Evolutionary conservation across 1,140 invertebrate species (phyloP).

Genomic region (Aphaenogaster floridana): DNA sequence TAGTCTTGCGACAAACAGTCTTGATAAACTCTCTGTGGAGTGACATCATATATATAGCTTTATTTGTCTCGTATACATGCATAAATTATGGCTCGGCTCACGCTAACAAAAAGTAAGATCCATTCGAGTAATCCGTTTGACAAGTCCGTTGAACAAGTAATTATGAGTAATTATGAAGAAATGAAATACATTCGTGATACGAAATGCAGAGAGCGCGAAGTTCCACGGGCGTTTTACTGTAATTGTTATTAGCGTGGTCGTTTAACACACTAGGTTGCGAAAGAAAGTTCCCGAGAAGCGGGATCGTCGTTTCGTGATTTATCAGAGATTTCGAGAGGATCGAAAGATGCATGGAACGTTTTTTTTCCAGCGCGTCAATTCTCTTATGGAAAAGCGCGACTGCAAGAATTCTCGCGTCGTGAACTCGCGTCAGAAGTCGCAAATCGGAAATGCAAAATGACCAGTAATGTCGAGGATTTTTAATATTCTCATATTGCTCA

Average conservation of each 20-base stretch:
- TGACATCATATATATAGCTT: constrained; percentile 18
- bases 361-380: neutral
- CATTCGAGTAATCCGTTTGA: neutral
- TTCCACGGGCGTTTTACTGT: neutral
- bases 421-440: neutral
- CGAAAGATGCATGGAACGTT: neutral
- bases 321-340: neutral
- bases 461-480: neutral
- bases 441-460: constrained; percentile 25
- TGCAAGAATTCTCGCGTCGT: constrained; percentile 22
- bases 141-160: neutral
- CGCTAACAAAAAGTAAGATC: neutral
- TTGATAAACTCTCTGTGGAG: constrained; percentile 20
- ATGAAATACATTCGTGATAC: neutral
- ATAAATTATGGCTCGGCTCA: constrained; percentile 6
- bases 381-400: neutral
- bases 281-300: neutral
- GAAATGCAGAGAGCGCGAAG: neutral
- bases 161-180: neutral
- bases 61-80: constrained; percentile 43
- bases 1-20: constrained; percentile 16
- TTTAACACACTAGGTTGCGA: neutral
- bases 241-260: neutral
- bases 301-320: constrained; percentile 3
- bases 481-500: neutral